phyloP scores from a whole-genome alignment of 2,797 vertebrate species.

The Labeo calbasu region DNA sequence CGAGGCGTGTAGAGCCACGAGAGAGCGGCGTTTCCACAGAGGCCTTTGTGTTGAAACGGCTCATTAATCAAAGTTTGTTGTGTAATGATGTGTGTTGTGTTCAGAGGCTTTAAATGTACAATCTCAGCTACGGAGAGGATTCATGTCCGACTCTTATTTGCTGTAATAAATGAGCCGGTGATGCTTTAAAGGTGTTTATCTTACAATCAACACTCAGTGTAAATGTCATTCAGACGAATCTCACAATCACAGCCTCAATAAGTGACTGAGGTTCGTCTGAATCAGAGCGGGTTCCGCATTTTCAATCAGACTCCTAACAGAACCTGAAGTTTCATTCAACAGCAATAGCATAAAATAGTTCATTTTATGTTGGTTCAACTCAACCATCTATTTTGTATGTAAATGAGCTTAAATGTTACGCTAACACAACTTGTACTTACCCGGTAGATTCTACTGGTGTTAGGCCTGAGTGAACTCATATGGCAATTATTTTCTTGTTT shows the following conservation, averaged over 20 bases:
- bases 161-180: slow-evolving; percentile 22
- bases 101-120: slow-evolving; percentile 7
- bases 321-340: neutral
- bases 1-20: neutral
- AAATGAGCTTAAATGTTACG: neutral
- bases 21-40: neutral
- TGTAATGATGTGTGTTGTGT: slow-evolving; percentile 10
- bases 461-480: neutral
- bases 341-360: neutral
- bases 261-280: neutral
- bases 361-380: too few species aligned
- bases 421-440: neutral
- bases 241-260: neutral
- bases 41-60: neutral
- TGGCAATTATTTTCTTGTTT: neutral
- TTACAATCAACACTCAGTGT: neutral
- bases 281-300: neutral
- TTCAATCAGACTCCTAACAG: neutral
- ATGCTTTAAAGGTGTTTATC: slow-evolving; percentile 20
- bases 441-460: too few species aligned
- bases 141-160: slow-evolving; percentile 8
- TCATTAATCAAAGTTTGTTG: neutral
- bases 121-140: neutral
- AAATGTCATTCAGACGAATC: neutral
- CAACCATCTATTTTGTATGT: neutral